phyloP scores from a whole-genome alignment of 2,888 invertebrate species.

The Scaptomyza polygonia region DNA sequence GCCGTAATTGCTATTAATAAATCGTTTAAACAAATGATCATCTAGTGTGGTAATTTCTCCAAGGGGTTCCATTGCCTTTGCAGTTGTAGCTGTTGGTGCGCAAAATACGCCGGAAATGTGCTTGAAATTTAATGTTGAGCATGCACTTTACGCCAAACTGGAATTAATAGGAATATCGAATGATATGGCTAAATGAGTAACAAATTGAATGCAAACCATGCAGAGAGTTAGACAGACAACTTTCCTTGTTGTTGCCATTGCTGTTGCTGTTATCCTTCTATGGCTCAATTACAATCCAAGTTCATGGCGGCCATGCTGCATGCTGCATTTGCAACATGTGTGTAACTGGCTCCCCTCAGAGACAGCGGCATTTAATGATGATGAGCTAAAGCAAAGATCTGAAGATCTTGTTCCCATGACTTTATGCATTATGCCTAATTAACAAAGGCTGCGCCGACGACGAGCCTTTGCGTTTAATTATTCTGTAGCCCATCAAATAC shows the following conservation, averaged over 20 bases:
- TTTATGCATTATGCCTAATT: slow-evolving; percentile 73
- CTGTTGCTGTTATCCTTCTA: slow-evolving; percentile 40
- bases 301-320: slow-evolving; percentile 64
- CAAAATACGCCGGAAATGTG: slow-evolving; percentile 54
- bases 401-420: slow-evolving; percentile 69
- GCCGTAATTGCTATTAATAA: slow-evolving; percentile 62
- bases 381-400: slow-evolving; percentile 35
- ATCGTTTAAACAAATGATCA: slow-evolving; percentile 47
- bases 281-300: slow-evolving; percentile 67
- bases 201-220: slow-evolving; percentile 55
- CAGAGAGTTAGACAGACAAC: slow-evolving; percentile 45
- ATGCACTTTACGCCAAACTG: slow-evolving; percentile 31
- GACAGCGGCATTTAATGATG: slow-evolving; percentile 51
- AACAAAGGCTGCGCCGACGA: slow-evolving; percentile 74
- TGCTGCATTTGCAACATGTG: slow-evolving; percentile 75
- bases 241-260: slow-evolving; percentile 38
- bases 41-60: slow-evolving; percentile 43
- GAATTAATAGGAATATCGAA: slow-evolving; percentile 64
- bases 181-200: slow-evolving; percentile 75
- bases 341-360: slow-evolving; percentile 37
- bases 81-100: slow-evolving; percentile 20
- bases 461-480: slow-evolving; percentile 65
- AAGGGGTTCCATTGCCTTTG: slow-evolving; percentile 12
- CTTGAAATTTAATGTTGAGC: slow-evolving; percentile 38
- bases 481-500: slow-evolving; percentile 65